phyloP scores from a whole-genome alignment of 2,888 invertebrate species.

The Cryptocephalus primarius region DNA sequence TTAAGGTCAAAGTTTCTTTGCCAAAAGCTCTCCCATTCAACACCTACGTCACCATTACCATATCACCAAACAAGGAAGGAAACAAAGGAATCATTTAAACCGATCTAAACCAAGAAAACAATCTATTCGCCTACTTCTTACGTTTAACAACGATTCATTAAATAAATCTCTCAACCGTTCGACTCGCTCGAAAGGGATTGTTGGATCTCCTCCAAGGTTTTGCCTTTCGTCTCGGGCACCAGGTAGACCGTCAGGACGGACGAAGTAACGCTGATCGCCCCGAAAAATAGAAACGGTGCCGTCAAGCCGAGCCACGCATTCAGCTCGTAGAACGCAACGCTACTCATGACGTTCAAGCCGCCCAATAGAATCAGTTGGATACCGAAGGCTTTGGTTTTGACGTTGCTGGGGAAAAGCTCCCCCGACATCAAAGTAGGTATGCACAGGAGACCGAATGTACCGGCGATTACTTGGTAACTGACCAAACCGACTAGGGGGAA shows the following conservation, averaged over 20 bases:
- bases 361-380: slow-evolving; percentile 20
- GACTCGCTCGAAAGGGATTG: too few relatives aligned
- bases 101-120: too few relatives aligned
- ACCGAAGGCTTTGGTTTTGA: slow-evolving; percentile 21
- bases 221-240: slow-evolving; percentile 3
- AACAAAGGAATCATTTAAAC: too few relatives aligned
- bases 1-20: too few relatives aligned
- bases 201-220: slow-evolving; percentile 5
- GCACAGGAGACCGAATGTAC: slow-evolving; percentile 18
- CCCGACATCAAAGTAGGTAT: slow-evolving; percentile 24
- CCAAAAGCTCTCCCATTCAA: too few relatives aligned
- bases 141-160: too few relatives aligned
- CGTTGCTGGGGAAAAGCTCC: slow-evolving; percentile 24
- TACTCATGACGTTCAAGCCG: slow-evolving; percentile 5
- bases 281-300: slow-evolving; percentile 9
- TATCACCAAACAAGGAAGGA: too few relatives aligned
- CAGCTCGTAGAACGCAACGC: slow-evolving; percentile 25
- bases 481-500: slow-evolving; percentile 24
- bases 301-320: slow-evolving; percentile 21
- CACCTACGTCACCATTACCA: too few relatives aligned
- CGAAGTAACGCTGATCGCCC: slow-evolving; percentile 1
- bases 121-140: too few relatives aligned
- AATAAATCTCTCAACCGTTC: too few relatives aligned
- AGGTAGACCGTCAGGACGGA: slow-evolving; percentile 1
- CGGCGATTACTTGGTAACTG: slow-evolving; percentile 16